Conservation (phyloP, 2,113 vertebrate genomes). For the Macrotis lagotis region DNA sequence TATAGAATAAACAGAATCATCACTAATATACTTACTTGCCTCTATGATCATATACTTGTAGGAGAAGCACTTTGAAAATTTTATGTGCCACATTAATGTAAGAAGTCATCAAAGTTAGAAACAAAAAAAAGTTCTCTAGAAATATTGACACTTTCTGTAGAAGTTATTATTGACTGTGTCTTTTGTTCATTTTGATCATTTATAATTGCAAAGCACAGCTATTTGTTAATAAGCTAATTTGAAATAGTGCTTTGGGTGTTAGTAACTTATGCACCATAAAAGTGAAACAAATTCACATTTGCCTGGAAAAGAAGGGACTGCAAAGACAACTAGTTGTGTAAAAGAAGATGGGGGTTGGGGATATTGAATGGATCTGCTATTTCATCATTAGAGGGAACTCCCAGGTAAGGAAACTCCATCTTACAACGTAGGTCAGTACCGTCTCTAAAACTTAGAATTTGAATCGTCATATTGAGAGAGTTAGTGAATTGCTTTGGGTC, state of each 20-base stretch:
- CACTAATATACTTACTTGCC: not conserved
- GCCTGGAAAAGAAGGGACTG: not conserved
- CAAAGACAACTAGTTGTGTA: conserved; percentile 18
- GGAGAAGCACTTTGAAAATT: not conserved
- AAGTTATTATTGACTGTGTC: conserved; percentile 14
- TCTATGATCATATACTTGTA: not conserved
- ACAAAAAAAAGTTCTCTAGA: not conserved
- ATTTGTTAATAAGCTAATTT: not conserved
- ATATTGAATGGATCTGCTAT: not conserved
- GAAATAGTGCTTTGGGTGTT: not conserved
- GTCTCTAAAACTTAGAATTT: not conserved
- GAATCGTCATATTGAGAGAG: not conserved
- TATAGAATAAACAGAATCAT: not conserved
- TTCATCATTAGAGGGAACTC: not conserved
- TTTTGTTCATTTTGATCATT: not conserved
- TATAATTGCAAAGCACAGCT: not conserved
- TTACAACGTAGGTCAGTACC: not conserved
- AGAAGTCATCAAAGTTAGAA: not conserved
- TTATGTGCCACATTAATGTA: not conserved
- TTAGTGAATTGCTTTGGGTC: not conserved
- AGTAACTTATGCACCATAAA: not conserved
- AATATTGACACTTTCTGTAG: not conserved
- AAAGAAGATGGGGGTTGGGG: not conserved
- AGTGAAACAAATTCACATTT: not conserved
- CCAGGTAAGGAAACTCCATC: not conserved